A percentile compares a stretch with the other conserved stretches of the same genome.
These are phyloP conservation scores for Lepidurus apus DNA, from an alignment of 1,140 invertebrate genomes.

Conservation along the genomic window DNA sequence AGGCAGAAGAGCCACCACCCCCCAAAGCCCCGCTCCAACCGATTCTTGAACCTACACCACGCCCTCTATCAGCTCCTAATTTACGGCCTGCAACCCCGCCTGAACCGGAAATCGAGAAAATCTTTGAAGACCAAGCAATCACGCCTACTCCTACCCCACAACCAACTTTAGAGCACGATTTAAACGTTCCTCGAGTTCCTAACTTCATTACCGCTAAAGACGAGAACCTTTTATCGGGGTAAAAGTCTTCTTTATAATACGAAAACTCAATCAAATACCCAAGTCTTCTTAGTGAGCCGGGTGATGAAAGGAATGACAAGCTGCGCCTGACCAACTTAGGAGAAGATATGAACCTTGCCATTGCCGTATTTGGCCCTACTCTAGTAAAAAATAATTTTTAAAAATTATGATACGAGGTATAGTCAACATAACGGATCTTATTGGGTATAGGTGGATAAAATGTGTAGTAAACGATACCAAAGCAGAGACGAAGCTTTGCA, in stretches of 20 bases:
- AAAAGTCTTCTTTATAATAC: neutral
- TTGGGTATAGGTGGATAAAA: neutral
- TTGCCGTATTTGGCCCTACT: neutral
- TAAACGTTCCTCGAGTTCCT: neutral
- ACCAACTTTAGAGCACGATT: neutral
- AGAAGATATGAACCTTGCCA: neutral
- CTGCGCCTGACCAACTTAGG: neutral
- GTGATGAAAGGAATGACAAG: neutral
- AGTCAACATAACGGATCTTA: too few relatives aligned
- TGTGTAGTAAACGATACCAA: conserved; percentile 18
- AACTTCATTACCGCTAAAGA: neutral
- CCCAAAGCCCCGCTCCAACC: neutral
- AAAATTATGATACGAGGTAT: too few relatives aligned
- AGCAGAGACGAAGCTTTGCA: conserved; percentile 4
- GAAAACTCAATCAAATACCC: neutral
- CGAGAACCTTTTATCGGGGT: neutral
- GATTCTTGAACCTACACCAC: neutral
- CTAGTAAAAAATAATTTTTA: neutral
- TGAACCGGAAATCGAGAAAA: conserved; percentile 4
- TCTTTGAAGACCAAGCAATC: neutral
- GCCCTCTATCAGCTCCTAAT: neutral
- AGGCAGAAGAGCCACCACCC: neutral
- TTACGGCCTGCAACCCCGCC: neutral
- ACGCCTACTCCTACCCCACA: neutral
- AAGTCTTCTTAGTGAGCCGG: neutral